Evolutionary conservation across 2,888 invertebrate genomes (phyloP).

Genomic region (Rhimphoctona megacephalus): DNA sequence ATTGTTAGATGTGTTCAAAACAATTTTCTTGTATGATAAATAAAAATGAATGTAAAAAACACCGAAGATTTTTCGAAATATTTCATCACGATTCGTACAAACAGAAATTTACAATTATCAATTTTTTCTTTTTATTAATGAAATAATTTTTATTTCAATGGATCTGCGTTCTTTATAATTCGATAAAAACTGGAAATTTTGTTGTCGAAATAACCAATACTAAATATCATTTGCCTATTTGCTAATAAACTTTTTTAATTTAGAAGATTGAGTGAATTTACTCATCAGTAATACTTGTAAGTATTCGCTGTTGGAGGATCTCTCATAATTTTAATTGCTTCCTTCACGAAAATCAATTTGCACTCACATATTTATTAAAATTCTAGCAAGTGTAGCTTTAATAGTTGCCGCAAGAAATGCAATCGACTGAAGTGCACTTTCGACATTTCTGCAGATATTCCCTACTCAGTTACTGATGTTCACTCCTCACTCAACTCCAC

Average conservation of each 20-base stretch:
- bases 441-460: slow-evolving; percentile 34
- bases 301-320: neutral
- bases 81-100: neutral
- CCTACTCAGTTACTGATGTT: slow-evolving; percentile 32
- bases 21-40: neutral
- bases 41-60: neutral
- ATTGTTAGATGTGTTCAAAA: neutral
- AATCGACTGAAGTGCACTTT: slow-evolving; percentile 48
- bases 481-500: slow-evolving; percentile 31
- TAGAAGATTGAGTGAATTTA: neutral
- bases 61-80: neutral
- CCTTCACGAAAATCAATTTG: neutral
- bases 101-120: too few species aligned
- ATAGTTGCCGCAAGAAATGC: slow-evolving; percentile 39
- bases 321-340: slow-evolving; percentile 5
- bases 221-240: too few species aligned
- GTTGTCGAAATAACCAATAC: too few species aligned
- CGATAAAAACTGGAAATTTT: too few species aligned
- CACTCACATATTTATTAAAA: slow-evolving; percentile 10
- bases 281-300: neutral
- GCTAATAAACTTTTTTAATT: neutral
- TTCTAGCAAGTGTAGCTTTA: neutral
- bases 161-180: too few species aligned
- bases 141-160: too few species aligned
- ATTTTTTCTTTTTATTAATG: too few species aligned